phyloP scores from a whole-genome alignment of 1,140 invertebrate species.

The Drosophila cardini region DNA sequence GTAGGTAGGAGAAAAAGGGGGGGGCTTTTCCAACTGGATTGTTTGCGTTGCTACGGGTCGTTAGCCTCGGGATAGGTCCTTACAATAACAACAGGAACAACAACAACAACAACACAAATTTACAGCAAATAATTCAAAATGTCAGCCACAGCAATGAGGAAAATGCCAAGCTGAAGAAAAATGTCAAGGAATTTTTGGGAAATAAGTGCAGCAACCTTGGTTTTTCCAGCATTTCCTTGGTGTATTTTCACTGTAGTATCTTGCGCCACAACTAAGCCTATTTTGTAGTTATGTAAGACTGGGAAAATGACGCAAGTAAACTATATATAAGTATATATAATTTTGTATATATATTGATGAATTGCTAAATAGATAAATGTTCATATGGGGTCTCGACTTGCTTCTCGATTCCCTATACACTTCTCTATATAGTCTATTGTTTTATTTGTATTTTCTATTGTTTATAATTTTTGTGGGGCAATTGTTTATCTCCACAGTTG shows the following conservation, averaged over 20 bases:
- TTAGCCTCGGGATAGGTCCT: slow-evolving; percentile 54
- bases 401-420: too few relatives aligned
- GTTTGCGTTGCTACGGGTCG: slow-evolving; percentile 57
- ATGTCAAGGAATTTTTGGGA: slow-evolving; percentile 51
- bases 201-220: slow-evolving; percentile 30
- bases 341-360: slow-evolving; percentile 13
- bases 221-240: not conserved
- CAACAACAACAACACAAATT: slow-evolving; percentile 19
- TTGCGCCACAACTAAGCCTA: not conserved
- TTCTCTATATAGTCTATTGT: not conserved
- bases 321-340: too few relatives aligned
- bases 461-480: slow-evolving; percentile 49
- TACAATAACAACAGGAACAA: slow-evolving; percentile 32
- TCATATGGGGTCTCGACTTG: not conserved
- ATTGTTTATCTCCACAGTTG: slow-evolving; percentile 59
- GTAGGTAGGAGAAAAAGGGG: not conserved
- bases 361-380: slow-evolving; percentile 11
- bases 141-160: slow-evolving; percentile 68
- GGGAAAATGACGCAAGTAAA: slow-evolving; percentile 14
- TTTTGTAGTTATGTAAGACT: slow-evolving; percentile 35
- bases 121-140: slow-evolving; percentile 78
- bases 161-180: slow-evolving; percentile 56
- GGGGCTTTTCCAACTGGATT: slow-evolving; percentile 22
- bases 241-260: too few relatives aligned
- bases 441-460: slow-evolving; percentile 27